A percentile compares a stretch with the other conserved stretches of the same genome.
Evolutionary conservation across 2,113 vertebrate genomes (phyloP).

Genomic region (Pomatostomus ruficeps): DNA sequence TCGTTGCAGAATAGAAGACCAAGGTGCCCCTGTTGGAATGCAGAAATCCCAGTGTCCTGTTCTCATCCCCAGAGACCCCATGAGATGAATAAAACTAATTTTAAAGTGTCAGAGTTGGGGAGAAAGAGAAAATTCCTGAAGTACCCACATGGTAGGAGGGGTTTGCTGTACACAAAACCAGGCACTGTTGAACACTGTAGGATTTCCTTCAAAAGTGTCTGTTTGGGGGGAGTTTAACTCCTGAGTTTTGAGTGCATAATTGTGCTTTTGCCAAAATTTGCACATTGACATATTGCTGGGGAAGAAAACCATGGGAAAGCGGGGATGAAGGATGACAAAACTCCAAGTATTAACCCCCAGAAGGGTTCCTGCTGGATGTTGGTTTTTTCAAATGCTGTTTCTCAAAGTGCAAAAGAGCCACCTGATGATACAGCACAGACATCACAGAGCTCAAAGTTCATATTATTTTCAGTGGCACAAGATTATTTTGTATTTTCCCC

Average conservation of each 20-base stretch:
- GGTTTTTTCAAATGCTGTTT: background rate
- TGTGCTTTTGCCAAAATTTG: background rate
- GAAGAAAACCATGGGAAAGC: background rate
- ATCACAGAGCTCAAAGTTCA: background rate
- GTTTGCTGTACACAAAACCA: background rate
- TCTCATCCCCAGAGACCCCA: background rate
- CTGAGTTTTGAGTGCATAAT: background rate
- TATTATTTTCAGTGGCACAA: background rate
- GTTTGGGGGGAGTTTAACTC: background rate
- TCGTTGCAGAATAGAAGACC: background rate
- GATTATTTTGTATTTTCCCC: background rate
- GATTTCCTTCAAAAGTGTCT: background rate
- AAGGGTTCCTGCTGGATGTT: background rate
- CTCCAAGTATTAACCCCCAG: background rate
- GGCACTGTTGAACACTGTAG: background rate
- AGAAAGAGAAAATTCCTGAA: background rate
- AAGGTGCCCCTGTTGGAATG: accelerated
- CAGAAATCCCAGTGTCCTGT: background rate
- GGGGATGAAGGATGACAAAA: background rate
- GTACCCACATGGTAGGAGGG: accelerated
- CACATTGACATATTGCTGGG: background rate
- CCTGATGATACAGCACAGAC: background rate
- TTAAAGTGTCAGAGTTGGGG: background rate
- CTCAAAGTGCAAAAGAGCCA: background rate
- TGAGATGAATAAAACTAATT: background rate